Evolutionary conservation across 1,140 invertebrate genomes (phyloP), one percentile per base, ranked within the genome.

Genomic region (Bombus vancouverensis): DNA sequence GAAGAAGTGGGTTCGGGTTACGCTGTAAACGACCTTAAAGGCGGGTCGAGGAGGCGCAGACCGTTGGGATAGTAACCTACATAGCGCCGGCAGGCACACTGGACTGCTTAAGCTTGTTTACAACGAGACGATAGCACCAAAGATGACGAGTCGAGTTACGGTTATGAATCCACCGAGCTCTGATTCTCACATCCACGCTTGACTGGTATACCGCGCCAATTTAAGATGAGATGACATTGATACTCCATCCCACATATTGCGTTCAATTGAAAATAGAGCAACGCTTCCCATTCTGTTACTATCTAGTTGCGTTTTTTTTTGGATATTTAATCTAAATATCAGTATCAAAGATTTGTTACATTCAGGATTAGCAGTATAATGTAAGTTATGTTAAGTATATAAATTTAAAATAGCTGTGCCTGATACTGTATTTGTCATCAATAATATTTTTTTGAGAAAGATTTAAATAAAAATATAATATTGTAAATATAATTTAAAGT

Each of bases 51-150:
- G 81, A 91, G 80, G 86, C 70, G 87, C 88, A 76, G 91, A 89
- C 90, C 88, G 91, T 92, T 91, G 92, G 90, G 90, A 92, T 92
- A 92, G 91, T 92, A 92, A 92, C 92, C 91, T 92, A 92, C 90
- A 92, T 92, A 82, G 86, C 81, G 72, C 62, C 72, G 74, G 74
- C 77, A 76, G 83, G 86, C 86, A 88, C 84, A 87, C 87, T 83
- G 87, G 78, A 84, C 79, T 84, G 87, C 81, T 89, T 86, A 89
- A 81, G 80, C 80, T 90, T 87, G 91, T 92, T 92, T 91, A 90
- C 87, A 85, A 89, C 72, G 53, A 75, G 86, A 85, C 78, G 82
- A 83, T 82, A 65, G 77, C 75, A 81, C 53, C 39, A 79, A 85
- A 78, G 83, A 74, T 59, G 88, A 79, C 72, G 71, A 88, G 79